Conservation (phyloP, 2,888 invertebrate species). For the Cyclophora punctaria region DNA sequence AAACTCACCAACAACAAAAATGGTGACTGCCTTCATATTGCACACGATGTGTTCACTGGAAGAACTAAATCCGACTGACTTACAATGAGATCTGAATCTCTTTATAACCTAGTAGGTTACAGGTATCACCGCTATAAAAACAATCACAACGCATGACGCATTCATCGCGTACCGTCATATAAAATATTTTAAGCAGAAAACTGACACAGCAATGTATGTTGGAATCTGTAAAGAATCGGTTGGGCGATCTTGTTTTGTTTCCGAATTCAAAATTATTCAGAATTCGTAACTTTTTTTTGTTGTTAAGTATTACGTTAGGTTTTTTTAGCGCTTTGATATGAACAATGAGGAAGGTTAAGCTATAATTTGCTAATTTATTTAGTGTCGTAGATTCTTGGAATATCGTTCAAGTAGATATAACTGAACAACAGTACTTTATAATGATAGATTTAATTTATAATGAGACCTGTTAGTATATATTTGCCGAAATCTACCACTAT, state of each 20-base stretch:
- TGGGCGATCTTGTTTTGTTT: not conserved
- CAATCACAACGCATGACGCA: not conserved
- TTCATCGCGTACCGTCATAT: slow-evolving; percentile 12
- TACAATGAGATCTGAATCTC: slow-evolving; percentile 26
- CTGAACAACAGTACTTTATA: no score
- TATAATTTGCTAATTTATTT: no score
- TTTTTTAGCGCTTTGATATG: not conserved
- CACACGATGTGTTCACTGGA: slow-evolving; percentile 30
- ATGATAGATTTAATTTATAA: no score
- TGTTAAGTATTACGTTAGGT: not conserved
- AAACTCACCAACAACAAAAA: slow-evolving; percentile 58
- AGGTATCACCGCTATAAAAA: slow-evolving; percentile 13
- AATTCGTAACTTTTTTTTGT: no score
- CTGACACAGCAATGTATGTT: not conserved
- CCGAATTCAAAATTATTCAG: no score
- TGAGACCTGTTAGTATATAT: no score
- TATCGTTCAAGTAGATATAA: no score
- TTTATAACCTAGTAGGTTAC: slow-evolving; percentile 40
- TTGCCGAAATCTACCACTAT: no score
- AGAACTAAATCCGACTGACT: slow-evolving; percentile 37
- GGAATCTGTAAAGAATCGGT: not conserved
- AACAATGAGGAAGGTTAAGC: slow-evolving; percentile 7
- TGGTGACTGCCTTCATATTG: slow-evolving; percentile 50
- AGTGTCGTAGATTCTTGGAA: no score
- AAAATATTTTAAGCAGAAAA: not conserved